phyloP scores from a whole-genome alignment of 2,797 vertebrate genomes.

The Centroberyx gerrardi region DNA sequence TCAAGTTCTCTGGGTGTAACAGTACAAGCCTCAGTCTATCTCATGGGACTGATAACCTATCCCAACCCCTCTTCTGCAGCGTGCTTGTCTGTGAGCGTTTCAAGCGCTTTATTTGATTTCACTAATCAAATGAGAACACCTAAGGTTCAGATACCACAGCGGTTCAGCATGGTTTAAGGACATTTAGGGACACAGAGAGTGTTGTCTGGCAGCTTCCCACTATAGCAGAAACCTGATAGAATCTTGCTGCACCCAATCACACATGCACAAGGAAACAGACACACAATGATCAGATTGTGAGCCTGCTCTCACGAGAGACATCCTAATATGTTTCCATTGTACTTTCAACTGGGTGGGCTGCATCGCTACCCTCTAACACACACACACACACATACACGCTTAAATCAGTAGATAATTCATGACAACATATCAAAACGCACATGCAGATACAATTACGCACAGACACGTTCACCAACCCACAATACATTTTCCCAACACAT shows the following conservation, averaged over 20 bases:
- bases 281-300: constrained; percentile 66
- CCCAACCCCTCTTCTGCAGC: constrained; percentile 12
- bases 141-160: neutral
- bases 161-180: neutral
- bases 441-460: constrained; percentile 47
- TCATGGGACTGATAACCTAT: constrained; percentile 1
- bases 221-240: neutral
- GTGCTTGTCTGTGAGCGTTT: neutral
- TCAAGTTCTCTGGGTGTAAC: constrained; percentile 33
- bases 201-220: neutral
- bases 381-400: constrained; percentile 12
- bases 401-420: constrained; percentile 22
- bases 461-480: constrained; percentile 6
- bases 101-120: neutral
- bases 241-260: constrained; percentile 15
- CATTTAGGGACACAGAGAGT: constrained; percentile 5
- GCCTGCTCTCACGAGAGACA: constrained; percentile 37
- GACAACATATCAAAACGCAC: constrained; percentile 42
- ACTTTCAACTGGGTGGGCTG: constrained; percentile 35
- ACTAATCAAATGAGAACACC: neutral
- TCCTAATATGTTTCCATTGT: constrained; percentile 31
- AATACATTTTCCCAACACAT: constrained; percentile 10
- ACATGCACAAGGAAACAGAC: constrained; percentile 42
- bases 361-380: constrained; percentile 4
- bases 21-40: constrained; percentile 14